Evolutionary conservation across 1,140 invertebrate genomes (phyloP), one percentile per base, ranked within the genome.

Genomic region (Cotesia typhae): DNA sequence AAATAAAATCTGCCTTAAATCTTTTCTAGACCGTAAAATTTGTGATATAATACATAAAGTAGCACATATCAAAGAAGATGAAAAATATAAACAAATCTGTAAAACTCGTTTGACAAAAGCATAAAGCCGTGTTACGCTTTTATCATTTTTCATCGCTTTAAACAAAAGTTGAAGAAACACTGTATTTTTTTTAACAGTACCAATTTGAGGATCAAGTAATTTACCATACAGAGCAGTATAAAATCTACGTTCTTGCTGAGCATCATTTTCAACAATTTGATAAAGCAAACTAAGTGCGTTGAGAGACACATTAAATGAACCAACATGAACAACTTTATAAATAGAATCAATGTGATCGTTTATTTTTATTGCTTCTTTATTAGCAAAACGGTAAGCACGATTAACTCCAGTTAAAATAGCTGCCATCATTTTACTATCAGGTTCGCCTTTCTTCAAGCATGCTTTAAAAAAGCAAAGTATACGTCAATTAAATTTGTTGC

Each of bases 391-490:
- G 88, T 93, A 97, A 3, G 95, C 94, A 74, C 95, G 89, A 80
- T 96, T 96, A 4, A 97, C 93, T 1, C 96, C 96, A 60, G 91
- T 92, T 60, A 98, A 86, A 14, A 99, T 91, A 1, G 93, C 95
- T 72, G 93, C 93, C 94, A 99, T 96, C 86, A 98, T 92, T 79
- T 95, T 92, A 55, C 92, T 94, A 79, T 98, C 94, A 0, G 98
- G 92, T 75, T 98, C 95, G 28, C 95, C 94, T 90, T 92, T 94
- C 83, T 96, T 95, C 12, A 96, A 90, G 57, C 93, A 92, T 61
- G 96, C 94, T 88, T 97, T 98, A 87, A 99, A 99, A 99, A 96
- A 0, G 94, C 92, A 81, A 99, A 97, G 84, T 98, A 99, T n/a
- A 99, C 92, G 67, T 92, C 89, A 9, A 99, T 93, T 12, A 99